A percentile compares a stretch with the other conserved stretches of the same genome.
Evolutionary conservation across 2,797 vertebrate species (phyloP).

Genomic region (Arctocebus calabarensis): DNA sequence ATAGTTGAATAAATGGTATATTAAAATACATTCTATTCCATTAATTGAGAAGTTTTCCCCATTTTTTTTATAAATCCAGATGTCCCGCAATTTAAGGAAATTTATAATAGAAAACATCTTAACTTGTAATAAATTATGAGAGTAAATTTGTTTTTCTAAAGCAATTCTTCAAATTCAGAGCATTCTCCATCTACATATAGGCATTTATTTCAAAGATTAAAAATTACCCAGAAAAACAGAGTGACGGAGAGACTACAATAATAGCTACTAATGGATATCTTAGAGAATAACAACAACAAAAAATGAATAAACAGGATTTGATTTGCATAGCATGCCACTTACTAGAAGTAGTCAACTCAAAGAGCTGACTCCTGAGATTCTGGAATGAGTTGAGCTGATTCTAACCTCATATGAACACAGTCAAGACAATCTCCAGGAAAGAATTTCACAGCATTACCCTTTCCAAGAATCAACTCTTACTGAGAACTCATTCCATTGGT

Average conservation of each 20-base stretch:
- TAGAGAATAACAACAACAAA: not conserved
- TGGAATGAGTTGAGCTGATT: not conserved
- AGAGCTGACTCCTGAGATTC: not conserved
- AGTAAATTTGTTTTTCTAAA: slow-evolving; percentile 58
- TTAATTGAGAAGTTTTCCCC: slow-evolving; percentile 14
- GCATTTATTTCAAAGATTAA: not conserved
- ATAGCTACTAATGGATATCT: not conserved
- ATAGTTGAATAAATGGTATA: not conserved
- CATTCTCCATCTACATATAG: not conserved
- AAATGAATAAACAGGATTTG: not conserved
- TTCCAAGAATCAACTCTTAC: slow-evolving; percentile 25
- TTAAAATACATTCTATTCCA: not conserved
- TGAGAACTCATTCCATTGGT: not conserved
- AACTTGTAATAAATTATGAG: slow-evolving; percentile 29
- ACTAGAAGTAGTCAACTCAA: not conserved
- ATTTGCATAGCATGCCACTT: not conserved
- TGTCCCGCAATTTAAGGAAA: not conserved
- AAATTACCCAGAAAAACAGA: not conserved
- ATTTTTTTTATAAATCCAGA: slow-evolving; percentile 33
- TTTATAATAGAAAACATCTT: not conserved
- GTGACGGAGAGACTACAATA: not conserved
- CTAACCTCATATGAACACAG: not conserved
- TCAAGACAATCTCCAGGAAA: not conserved
- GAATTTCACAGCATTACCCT: not conserved
- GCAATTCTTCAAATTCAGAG: slow-evolving; percentile 31